A percentile compares a stretch with the other conserved stretches of the same genome.
Evolutionary conservation across 1,140 invertebrate species (phyloP).

Genomic region (Cotesia vestalis): DNA sequence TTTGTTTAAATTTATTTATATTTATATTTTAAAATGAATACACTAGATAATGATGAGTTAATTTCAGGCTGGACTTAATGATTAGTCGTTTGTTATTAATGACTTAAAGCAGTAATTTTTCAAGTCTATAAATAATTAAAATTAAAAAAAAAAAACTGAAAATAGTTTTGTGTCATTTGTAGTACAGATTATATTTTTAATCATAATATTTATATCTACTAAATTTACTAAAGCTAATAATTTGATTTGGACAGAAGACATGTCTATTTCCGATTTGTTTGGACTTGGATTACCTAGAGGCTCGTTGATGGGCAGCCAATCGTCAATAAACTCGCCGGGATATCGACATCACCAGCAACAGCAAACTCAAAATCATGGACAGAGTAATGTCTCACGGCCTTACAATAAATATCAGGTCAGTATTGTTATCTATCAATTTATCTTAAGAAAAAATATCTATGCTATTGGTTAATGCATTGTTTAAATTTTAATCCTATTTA

Average conservation of each 20-base stretch:
- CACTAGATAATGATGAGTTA: neutral
- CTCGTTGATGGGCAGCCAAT: conserved; percentile 58
- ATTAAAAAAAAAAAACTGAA: too few relatives aligned
- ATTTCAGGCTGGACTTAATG: neutral
- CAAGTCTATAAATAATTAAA: too few relatives aligned
- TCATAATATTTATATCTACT: neutral
- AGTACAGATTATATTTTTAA: conserved; percentile 22
- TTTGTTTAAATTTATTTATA: neutral
- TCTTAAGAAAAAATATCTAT: conserved; percentile 1
- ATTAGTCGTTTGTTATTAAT: conserved; percentile 5
- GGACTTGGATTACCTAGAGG: conserved; percentile 66
- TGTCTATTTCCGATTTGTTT: conserved; percentile 67
- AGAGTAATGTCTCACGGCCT: conserved; percentile 45
- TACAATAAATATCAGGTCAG: conserved; percentile 47
- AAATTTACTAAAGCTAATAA: neutral
- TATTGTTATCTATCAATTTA: neutral
- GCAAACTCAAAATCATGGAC: conserved; percentile 37
- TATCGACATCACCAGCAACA: conserved; percentile 48
- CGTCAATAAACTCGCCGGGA: conserved; percentile 43
- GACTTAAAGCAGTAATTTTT: neutral
- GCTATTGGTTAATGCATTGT: neutral
- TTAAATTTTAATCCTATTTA: conserved; percentile 11
- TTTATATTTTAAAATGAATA: neutral
- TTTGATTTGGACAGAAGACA: conserved; percentile 48
- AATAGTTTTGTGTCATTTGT: neutral